A percentile compares a stretch with the other conserved stretches of the same genome.
phyloP scores from a whole-genome alignment of 1,140 invertebrate species.

The Cyclargus thomasi region DNA sequence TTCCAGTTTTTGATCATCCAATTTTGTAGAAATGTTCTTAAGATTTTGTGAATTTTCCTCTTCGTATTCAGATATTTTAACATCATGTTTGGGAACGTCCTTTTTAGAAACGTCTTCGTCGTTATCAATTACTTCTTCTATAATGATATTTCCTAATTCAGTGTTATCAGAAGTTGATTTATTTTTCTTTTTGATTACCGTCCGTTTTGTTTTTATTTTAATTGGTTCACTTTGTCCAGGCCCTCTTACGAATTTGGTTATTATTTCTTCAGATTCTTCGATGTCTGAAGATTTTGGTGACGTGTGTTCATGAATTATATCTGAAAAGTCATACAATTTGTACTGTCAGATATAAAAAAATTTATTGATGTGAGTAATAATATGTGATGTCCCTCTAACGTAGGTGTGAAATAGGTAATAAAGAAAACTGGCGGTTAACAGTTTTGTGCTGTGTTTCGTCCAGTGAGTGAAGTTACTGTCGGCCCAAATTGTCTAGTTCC shows the following conservation, averaged over 20 bases:
- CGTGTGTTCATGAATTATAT: constrained; percentile 27
- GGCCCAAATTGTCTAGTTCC: too few species aligned
- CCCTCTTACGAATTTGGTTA: constrained; percentile 24
- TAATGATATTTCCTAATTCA: constrained; percentile 5
- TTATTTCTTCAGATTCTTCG: constrained; percentile 28
- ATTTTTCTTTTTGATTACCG: constrained; percentile 10
- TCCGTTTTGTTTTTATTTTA: constrained; percentile 19
- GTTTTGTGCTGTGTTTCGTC: too few species aligned
- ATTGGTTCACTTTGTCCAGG: constrained; percentile 18
- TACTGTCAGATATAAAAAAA: not conserved
- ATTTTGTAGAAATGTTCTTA: not conserved
- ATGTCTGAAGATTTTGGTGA: constrained; percentile 53
- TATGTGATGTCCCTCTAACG: too few species aligned
- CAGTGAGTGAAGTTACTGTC: too few species aligned
- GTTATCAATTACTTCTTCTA: constrained; percentile 18
- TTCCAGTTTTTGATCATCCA: not conserved
- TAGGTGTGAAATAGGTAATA: too few species aligned
- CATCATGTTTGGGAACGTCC: not conserved
- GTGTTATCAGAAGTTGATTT: not conserved
- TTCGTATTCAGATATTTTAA: constrained; percentile 10
- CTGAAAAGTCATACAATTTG: constrained; percentile 8
- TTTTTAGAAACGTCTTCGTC: not conserved
- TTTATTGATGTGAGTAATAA: too few species aligned
- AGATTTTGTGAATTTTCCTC: constrained; percentile 10
- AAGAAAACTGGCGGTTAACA: too few species aligned